Conservation (phyloP, 2,888 invertebrate genomes). For the Neoascia interrupta region DNA sequence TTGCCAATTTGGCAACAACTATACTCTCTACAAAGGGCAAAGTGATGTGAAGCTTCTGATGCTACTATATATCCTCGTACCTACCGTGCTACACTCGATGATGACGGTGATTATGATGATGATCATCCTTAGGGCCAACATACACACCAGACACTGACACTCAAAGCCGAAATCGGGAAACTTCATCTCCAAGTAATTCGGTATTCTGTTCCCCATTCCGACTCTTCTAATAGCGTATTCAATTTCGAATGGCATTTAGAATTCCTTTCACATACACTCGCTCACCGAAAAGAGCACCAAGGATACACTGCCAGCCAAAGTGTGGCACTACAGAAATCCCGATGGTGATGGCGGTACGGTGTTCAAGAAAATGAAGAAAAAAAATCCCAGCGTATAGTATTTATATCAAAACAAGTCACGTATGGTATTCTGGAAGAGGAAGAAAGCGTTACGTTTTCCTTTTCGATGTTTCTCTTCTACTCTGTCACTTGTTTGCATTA, state of each 20-base stretch:
- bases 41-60: slow-evolving; percentile 49
- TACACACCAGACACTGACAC: slow-evolving; percentile 8
- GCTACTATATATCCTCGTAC: no score
- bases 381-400: neutral
- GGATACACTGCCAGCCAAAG: slow-evolving; percentile 15
- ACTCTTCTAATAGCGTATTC: slow-evolving; percentile 65
- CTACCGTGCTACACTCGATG: slow-evolving; percentile 38
- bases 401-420: slow-evolving; percentile 61
- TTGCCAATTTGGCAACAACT: slow-evolving; percentile 62
- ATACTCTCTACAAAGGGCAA: slow-evolving; percentile 42
- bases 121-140: slow-evolving; percentile 49
- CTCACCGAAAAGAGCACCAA: slow-evolving; percentile 8
- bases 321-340: slow-evolving; percentile 31
- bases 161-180: slow-evolving; percentile 28
- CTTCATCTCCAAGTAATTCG: slow-evolving; percentile 65
- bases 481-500: slow-evolving; percentile 58
- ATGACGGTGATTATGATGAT: slow-evolving; percentile 56
- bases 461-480: neutral
- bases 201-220: slow-evolving; percentile 60
- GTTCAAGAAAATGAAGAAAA: slow-evolving; percentile 6
- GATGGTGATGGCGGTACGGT: slow-evolving; percentile 16
- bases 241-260: slow-evolving; percentile 66
- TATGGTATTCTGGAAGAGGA: slow-evolving; percentile 17
- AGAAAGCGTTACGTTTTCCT: slow-evolving; percentile 17
- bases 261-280: slow-evolving; percentile 53